Evolutionary conservation across 2,888 invertebrate species (phyloP), one percentile per base, ranked within the genome.

Genomic region (Dasysyrphus albostriatus): DNA sequence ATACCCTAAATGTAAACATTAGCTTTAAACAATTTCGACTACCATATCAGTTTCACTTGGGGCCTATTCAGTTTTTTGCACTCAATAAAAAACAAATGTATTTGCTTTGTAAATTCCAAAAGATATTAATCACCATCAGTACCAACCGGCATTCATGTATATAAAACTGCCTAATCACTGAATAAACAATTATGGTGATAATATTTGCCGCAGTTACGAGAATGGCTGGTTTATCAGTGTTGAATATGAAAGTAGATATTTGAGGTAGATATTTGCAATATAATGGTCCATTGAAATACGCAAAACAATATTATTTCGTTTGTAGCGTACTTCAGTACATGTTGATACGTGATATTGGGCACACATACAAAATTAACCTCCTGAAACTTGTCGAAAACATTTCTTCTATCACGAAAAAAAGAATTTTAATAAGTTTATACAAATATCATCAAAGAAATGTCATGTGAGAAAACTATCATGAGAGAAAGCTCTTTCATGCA

Each of bases 51-150:
- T 37, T 16, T 32, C 24, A 44, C 61, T 61, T 61, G 61, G 29
- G 14, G 12, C 1, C 7, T 37, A 44, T 42, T 61, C 32, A 29
- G 49, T 49, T 59, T 61, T 61, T 61, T 14, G 61, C 61, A 42
- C 8, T 42, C 42, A 1, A 61, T 39, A 61, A 24, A 61, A 61
- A 14, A 61, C 42, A 14, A 61, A 42, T 1, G 29, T 63, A 32
- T 63, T 63, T 63, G 16, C 63, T 63, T 63, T 47, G 14, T 4
- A 32, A 44, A 63, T 63, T 63, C 44, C 63, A 47, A 10, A 47
- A n/a, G 44, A 32, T 63, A 63, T 29, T 29, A 63, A 32, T 63
- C 63, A 63, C 42, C 34, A n/a, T n/a, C n/a, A 34, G 0, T 34
- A 16, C 5, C 34, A 32, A 63, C 42, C n/a, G 24, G 14, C 58